phyloP scores from a whole-genome alignment of 1,140 invertebrate species.

The Harpegnathos saltator region DNA sequence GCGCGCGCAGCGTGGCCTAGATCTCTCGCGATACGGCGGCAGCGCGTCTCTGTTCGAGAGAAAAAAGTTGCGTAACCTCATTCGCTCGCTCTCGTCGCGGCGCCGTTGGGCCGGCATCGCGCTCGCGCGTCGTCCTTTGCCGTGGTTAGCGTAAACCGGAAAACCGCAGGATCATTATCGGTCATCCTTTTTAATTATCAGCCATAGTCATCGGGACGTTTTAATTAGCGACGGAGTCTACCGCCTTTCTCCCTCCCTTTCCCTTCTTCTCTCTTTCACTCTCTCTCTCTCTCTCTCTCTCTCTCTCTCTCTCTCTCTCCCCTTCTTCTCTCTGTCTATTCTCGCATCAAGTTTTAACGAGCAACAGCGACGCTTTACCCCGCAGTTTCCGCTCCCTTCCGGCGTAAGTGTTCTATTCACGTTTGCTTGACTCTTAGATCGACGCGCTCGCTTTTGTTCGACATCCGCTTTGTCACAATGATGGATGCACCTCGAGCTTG shows the following conservation, averaged over 20 bases:
- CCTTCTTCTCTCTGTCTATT: too few relatives aligned
- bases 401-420: too few relatives aligned
- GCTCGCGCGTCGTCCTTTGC: too few relatives aligned
- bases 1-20: constrained; percentile 74
- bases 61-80: constrained; percentile 51
- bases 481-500: constrained; percentile 41
- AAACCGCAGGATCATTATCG: too few relatives aligned
- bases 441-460: constrained; percentile 25
- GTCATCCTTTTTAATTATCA: too few relatives aligned
- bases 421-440: constrained; percentile 1
- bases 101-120: not conserved
- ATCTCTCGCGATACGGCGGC: constrained; percentile 71
- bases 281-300: too few relatives aligned
- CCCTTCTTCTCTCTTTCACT: too few relatives aligned
- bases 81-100: constrained; percentile 52
- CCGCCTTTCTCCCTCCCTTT: too few relatives aligned
- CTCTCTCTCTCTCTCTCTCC: too few relatives aligned
- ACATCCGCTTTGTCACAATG: constrained; percentile 39
- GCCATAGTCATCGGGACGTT: not conserved
- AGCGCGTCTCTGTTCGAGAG: constrained; percentile 40
- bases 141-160: not conserved
- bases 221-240: not conserved
- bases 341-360: too few relatives aligned
- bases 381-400: not conserved
- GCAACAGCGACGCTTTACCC: not conserved